A percentile compares a stretch with the other conserved stretches of the same genome.
These are phyloP conservation scores for Paratilapia polleni DNA, from an alignment of 2,113 vertebrate species.

Conservation along the genomic window DNA sequence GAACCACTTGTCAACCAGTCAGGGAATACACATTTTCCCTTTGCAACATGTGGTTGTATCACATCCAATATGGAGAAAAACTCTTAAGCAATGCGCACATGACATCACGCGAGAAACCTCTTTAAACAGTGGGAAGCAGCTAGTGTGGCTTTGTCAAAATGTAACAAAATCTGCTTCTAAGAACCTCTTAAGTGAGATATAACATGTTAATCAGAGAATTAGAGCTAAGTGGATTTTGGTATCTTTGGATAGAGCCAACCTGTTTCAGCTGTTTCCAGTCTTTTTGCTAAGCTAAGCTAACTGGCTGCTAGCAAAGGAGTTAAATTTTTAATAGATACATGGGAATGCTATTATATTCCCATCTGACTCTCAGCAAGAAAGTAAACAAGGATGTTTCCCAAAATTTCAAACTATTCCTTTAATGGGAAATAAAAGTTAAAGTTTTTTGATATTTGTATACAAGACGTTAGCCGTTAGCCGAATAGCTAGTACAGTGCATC, in stretches of 20 bases:
- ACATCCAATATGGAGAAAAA: not conserved
- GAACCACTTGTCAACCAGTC: not conserved
- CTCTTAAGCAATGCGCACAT: too few species aligned
- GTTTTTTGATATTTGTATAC: not conserved
- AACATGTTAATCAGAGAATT: not conserved
- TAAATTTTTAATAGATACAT: not conserved
- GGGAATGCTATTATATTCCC: not conserved
- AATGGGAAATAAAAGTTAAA: not conserved
- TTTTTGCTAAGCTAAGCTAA: conserved; percentile 1
- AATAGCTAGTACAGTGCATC: not conserved
- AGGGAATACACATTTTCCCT: not conserved
- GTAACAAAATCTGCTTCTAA: not conserved
- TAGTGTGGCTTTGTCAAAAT: not conserved
- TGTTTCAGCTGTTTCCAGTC: not conserved
- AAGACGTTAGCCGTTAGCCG: not conserved
- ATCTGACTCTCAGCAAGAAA: not conserved
- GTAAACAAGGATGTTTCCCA: not conserved
- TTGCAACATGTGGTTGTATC: not conserved
- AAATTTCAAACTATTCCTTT: not conserved
- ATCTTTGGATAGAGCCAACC: not conserved
- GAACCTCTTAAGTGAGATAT: not conserved
- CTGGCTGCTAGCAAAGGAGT: not conserved
- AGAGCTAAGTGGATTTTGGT: not conserved
- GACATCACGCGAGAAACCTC: too few species aligned
- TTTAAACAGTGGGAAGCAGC: not conserved